phyloP scores from a whole-genome alignment of 1,140 invertebrate species.

The Drosophila parvula region DNA sequence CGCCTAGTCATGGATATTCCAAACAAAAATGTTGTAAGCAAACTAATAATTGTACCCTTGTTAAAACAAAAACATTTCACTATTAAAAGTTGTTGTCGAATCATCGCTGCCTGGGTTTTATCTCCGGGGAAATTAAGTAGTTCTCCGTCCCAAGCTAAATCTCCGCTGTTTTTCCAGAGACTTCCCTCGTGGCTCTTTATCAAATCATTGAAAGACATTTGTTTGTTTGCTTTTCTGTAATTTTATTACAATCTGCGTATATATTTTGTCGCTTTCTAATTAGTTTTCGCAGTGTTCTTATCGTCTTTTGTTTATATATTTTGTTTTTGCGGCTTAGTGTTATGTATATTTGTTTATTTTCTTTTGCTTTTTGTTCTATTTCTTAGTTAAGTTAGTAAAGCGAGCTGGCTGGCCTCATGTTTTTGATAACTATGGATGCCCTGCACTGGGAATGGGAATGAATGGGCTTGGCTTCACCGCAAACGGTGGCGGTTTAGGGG shows the following conservation, averaged over 20 bases:
- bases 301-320: slow-evolving; percentile 50
- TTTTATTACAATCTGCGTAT: slow-evolving; percentile 73
- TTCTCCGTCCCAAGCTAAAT: not conserved
- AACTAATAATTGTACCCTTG: not conserved
- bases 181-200: slow-evolving; percentile 9
- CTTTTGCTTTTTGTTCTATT: slow-evolving; percentile 18
- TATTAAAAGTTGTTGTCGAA: not conserved
- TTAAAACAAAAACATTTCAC: not conserved
- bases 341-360: slow-evolving; percentile 24
- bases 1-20: slow-evolving; percentile 31
- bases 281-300: slow-evolving; percentile 54
- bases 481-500: slow-evolving; percentile 1
- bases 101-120: not conserved
- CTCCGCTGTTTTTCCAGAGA: too few relatives aligned
- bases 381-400: slow-evolving; percentile 41
- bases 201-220: slow-evolving; percentile 47
- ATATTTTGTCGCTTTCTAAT: slow-evolving; percentile 64
- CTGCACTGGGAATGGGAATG: slow-evolving; percentile 11
- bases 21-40: slow-evolving; percentile 39
- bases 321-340: slow-evolving; percentile 54
- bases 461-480: slow-evolving; percentile 27
- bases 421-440: slow-evolving; percentile 27
- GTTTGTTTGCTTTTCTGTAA: slow-evolving; percentile 72
- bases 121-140: slow-evolving; percentile 8
- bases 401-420: slow-evolving; percentile 33